Conservation (phyloP, 2,797 vertebrate genomes). For the Smutsia temminckii region DNA sequence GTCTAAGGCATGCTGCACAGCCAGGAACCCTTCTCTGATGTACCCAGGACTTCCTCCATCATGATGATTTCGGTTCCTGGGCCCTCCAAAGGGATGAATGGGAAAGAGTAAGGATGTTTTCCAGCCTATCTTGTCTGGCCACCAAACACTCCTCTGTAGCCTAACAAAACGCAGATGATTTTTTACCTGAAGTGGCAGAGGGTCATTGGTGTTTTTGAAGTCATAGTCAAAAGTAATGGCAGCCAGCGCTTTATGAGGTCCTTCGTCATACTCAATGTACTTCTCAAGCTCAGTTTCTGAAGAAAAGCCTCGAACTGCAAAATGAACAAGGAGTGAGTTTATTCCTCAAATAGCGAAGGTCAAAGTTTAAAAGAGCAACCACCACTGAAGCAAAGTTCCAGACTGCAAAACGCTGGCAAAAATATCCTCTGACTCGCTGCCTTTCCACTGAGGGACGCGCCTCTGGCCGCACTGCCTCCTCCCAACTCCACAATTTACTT, state of each 20-base stretch:
- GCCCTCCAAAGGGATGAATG: neutral
- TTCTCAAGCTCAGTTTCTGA: conserved; percentile 91
- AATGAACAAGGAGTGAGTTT: neutral
- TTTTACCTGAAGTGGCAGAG: conserved; percentile 91
- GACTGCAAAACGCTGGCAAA: no score
- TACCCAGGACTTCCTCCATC: conserved; percentile 85
- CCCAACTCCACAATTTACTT: neutral
- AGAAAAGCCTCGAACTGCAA: conserved; percentile 90
- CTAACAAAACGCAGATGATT: neutral
- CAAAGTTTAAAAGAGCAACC: no score
- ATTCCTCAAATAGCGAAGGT: no score
- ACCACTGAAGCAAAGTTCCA: no score
- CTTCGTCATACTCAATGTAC: conserved; percentile 88
- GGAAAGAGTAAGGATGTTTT: conserved; percentile 54
- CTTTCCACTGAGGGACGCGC: no score
- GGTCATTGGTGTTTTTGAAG: conserved; percentile 87
- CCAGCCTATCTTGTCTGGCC: neutral
- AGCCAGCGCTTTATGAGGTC: conserved; percentile 87
- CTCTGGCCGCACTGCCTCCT: no score
- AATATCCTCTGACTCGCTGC: no score
- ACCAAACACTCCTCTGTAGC: neutral
- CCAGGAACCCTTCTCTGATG: conserved; percentile 92
- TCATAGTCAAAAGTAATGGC: conserved; percentile 91
- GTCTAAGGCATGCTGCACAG: conserved; percentile 92
- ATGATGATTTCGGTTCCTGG: neutral